Evolutionary conservation across 1,140 invertebrate species (phyloP).

Genomic region (Pogonomyrmex barbatus): DNA sequence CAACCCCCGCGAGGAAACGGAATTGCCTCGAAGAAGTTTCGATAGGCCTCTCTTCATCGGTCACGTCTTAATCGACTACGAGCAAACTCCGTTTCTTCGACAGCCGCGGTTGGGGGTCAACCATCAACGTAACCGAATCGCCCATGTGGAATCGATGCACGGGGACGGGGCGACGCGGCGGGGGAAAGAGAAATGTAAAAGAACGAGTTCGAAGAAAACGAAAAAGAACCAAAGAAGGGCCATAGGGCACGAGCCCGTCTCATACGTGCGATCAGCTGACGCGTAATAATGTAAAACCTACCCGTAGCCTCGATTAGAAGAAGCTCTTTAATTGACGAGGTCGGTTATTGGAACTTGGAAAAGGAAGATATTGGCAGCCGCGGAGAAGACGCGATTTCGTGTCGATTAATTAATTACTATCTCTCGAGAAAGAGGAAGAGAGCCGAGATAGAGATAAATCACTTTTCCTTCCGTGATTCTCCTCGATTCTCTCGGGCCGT

Average conservation of each 20-base stretch:
- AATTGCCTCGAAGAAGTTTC: conserved; percentile 60
- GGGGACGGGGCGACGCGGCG: no score
- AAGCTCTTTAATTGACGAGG: conserved; percentile 60
- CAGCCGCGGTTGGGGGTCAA: conserved; percentile 73
- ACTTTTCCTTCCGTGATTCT: conserved; percentile 51
- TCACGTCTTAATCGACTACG: conserved; percentile 76
- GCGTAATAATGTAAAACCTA: conserved; percentile 58
- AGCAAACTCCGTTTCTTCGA: conserved; percentile 62
- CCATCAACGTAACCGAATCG: conserved; percentile 73
- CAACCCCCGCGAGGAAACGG: conserved; percentile 70
- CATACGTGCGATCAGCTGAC: conserved; percentile 38
- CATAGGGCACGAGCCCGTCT: conserved; percentile 61
- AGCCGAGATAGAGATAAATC: conserved; percentile 45
- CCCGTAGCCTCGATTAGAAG: conserved; percentile 66
- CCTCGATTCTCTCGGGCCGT: conserved; percentile 33
- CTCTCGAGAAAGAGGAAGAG: conserved; percentile 10
- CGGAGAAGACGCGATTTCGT: neutral
- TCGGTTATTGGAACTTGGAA: conserved; percentile 59
- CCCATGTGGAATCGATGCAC: conserved; percentile 39
- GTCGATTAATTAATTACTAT: conserved; percentile 64
- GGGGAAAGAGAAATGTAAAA: conserved; percentile 64
- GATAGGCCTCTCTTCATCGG: conserved; percentile 74
- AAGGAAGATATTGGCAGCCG: conserved; percentile 42
- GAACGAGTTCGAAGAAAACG: conserved; percentile 49
- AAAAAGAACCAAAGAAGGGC: conserved; percentile 42